Evolutionary conservation across 2,888 invertebrate species (phyloP), one percentile per base, ranked within the genome.

Genomic region (Timema cristinae): DNA sequence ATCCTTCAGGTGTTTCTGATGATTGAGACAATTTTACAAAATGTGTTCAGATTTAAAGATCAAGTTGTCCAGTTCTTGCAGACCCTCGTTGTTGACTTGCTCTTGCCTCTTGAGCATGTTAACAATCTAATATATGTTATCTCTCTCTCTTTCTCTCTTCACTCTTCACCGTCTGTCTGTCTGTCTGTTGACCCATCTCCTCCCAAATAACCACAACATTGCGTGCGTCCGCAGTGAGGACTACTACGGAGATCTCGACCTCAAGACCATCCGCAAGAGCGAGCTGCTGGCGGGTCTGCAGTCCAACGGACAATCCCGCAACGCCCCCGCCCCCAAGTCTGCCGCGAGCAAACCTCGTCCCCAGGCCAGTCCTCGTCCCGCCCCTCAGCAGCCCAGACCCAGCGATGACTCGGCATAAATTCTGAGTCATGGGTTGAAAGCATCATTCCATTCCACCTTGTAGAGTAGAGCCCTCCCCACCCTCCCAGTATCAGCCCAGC

Each of bases 191-290:
- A 61, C 73, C 63, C 61, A 67, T 70, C 67, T 49, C 68, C 67
- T 67, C 54, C 68, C 49, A 73, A 76, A 78, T 77, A 77, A 77
- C 77, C 50, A 48, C 15, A 47, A 66, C 15, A 76, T 80, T 77
- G 80, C 77, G 48, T 50, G 32, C 66, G 50, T 50, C 66, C 83
- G 87, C 92, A 95, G 95, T 88, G 95, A 95, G 89, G 95, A 95
- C 90, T 95, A 95, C 90, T 95, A 95, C 82, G 95, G 95, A 78
- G 95, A 95, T 85, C 86, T 95, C 90, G 95, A 95, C 85, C 87
- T 95, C 88, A 95, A 95, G 91, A 89, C 91, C 86, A 93, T 95
- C 89, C 91, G 94, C 86, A 95, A 95, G 89, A 93, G 93, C 85
- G 95, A 95, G 85, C 89, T 94, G 79, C 88, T 93, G 82, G 88